Percentiles rank a stretch among this genome's conserved stretches.
Conservation (phyloP, 2,888 invertebrate species). For the Rhynchonema sp. region DNA sequence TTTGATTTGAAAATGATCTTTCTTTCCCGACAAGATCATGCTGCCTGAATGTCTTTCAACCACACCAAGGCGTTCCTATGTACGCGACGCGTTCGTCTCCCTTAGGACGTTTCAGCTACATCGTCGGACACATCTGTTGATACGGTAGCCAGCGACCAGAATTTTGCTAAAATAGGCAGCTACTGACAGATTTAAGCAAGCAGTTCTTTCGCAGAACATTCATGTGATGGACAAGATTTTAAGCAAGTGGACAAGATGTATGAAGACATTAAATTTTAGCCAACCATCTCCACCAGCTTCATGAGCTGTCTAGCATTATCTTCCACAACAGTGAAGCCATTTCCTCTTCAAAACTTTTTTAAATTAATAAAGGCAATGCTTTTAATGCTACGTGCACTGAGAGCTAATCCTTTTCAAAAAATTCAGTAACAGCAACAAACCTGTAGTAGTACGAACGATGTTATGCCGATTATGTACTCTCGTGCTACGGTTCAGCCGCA, state of each 20-base stretch:
- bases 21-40: slow-evolving; percentile 1
- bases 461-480: not conserved
- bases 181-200: not conserved
- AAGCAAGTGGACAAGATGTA: not conserved
- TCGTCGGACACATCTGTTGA: slow-evolving; percentile 5
- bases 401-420: not conserved
- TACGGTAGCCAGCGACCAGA: slow-evolving; percentile 4
- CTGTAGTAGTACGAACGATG: not conserved
- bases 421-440: not conserved
- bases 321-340: slow-evolving; percentile 5
- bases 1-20: not conserved
- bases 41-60: slow-evolving; percentile 3
- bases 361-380: not conserved
- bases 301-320: not conserved
- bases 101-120: slow-evolving; percentile 6
- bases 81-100: slow-evolving; percentile 5
- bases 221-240: too few relatives aligned
- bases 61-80: slow-evolving; percentile 1
- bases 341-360: not conserved
- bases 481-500: too few relatives aligned
- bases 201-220: not conserved
- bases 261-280: not conserved
- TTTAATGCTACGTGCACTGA: not conserved
- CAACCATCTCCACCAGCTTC: slow-evolving; percentile 2
- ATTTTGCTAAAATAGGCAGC: not conserved